Evolutionary conservation across 2,113 vertebrate genomes (phyloP), one percentile per base, ranked within the genome.

Genomic region (Rynchops niger): DNA sequence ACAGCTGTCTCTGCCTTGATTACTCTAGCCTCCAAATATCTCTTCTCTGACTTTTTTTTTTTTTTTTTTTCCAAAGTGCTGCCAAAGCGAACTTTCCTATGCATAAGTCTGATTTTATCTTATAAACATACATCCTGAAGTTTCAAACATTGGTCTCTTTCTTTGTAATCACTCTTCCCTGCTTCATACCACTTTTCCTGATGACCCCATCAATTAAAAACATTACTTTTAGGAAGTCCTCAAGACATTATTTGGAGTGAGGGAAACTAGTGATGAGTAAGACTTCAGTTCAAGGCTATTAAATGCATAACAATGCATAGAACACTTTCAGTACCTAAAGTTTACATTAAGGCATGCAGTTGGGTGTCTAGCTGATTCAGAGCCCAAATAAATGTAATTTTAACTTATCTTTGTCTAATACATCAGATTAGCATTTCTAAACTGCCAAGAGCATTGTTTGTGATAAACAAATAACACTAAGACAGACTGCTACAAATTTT

Each of bases 401-500:
- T 87, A 84, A 77, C 16, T 96, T 91, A 58, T 85, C 77, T 65
- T 90, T 72, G 27, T 82, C 61, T 50, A 86, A 62, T 70, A 42
- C 16, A 79, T 56, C 58, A 90, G 32, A 85, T 59, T 69, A 82
- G 2, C 43, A 47, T 96, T 88, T 91, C 58, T 69, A 80, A 52
- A 72, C 25, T 92, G 67, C 49, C 62, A 87, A 90, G 21, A 96
- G 19, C 15, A 55, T 62, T 90, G 84, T 91, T 93, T 91, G 49
- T 90, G 38, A 34, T 94, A 90, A 96, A 95, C 16, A 96, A 92
- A 94, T 82, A 89, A 61, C 36, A 61, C 34, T 76, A 65, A 91
- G 12, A 16, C 65, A 93, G 43, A 78, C 66, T 58, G 53, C n/a
- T 50, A 66, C 70, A 55, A 79, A 82, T 69, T 95, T 94, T 94